Base-by-base conservation (phyloP, 2,888 invertebrate species). In the Lasius platythorax region DNA sequence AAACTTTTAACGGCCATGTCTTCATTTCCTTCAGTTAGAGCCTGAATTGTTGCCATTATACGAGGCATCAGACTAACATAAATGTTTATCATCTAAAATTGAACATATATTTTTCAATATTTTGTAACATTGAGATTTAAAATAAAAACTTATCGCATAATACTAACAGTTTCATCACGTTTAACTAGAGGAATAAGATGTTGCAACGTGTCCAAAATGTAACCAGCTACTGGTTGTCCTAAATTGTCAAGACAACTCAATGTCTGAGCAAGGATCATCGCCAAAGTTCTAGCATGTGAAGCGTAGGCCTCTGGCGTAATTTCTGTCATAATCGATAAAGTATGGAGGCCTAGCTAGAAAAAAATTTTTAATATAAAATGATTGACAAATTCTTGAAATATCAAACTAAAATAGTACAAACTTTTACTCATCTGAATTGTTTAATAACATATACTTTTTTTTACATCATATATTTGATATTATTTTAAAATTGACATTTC, bases 251-350 rank as follows among this genome's bases (percentile, higher is more conserved):
- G 88, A 82, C 94, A 93, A 67, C 95, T 96, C 79, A 96, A 94
- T 76, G 95, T 96, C 86, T 95, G 95, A 23, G 95, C 95, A 90
- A 97, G 96, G 46, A 96, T 94, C 46, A 96, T 93, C 58, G 96
- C 96, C 3, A 96, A 95, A 0, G 96, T 95, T 81, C 96, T 95
- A 81, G 96, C 96, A 93, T 97, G 97, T n/a, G 96, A 95, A 70
- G 96, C 95, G 92, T 97, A 97, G 86, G 97, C 96, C 89, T 97
- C 96, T 56, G 97, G 96, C 8, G 97, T 97, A 18, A 96, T 95
- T 92, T 97, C 97, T 9, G 97, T 96, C 91, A 98, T 96, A 72
- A 96, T 96, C 70, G 97, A 96, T 91, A 98, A 95, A 28, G 97
- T 96, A 91, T 96, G 97, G 95, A 97, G 96, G 46, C 97, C 97